Evolutionary conservation across 2,888 invertebrate genomes (phyloP).

Genomic region (Lissocephala sabroskyi): DNA sequence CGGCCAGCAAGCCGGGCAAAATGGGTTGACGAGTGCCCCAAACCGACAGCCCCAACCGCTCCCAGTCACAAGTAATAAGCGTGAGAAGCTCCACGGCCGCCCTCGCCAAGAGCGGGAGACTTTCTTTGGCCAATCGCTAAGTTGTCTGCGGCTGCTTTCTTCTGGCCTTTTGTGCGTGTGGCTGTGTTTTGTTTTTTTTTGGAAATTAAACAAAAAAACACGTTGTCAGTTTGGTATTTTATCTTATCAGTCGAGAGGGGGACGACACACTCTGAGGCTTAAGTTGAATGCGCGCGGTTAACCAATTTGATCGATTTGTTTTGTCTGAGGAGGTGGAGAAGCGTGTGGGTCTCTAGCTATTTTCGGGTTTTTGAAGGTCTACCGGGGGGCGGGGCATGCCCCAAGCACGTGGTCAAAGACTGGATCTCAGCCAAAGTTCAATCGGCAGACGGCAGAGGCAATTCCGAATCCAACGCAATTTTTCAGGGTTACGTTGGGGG

Average conservation of each 20-base stretch:
- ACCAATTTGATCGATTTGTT: slow-evolving; percentile 36
- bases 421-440: neutral
- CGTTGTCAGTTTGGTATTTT: slow-evolving; percentile 44
- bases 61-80: no score
- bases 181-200: no score
- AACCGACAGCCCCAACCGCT: slow-evolving; percentile 34
- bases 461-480: no score
- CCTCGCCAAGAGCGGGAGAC: neutral
- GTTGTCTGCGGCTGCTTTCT: no score
- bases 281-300: slow-evolving; percentile 15
- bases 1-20: slow-evolving; percentile 3
- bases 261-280: neutral
- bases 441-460: no score
- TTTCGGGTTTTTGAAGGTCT: slow-evolving; percentile 18
- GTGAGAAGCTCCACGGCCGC: no score
- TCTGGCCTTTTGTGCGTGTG: no score
- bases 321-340: no score
- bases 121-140: neutral
- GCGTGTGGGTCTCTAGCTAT: slow-evolving; percentile 9
- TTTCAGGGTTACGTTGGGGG: slow-evolving; percentile 33
- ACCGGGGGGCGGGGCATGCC: slow-evolving; percentile 1
- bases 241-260: slow-evolving; percentile 44
- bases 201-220: slow-evolving; percentile 34
- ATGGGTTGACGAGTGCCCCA: slow-evolving; percentile 43
- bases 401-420: slow-evolving; percentile 1